Evolutionary conservation across 1,140 invertebrate species (phyloP).

Genomic region (Zaprionus vittiger): DNA sequence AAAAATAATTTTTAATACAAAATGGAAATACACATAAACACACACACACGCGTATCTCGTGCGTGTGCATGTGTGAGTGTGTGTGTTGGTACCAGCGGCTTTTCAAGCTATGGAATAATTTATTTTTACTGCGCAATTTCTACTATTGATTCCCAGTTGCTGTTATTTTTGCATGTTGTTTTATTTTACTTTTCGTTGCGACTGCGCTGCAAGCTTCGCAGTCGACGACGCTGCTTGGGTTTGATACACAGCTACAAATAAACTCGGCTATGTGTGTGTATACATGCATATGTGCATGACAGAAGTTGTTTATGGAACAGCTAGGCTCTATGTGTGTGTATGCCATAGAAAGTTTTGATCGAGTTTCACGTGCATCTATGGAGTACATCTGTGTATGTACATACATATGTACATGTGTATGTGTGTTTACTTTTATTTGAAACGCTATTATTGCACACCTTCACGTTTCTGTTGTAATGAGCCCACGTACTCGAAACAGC

Average conservation of each 20-base stretch:
- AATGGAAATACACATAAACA: conserved; percentile 22
- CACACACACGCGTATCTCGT: conserved; percentile 25
- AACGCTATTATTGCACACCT: conserved; percentile 4
- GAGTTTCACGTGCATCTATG: background rate
- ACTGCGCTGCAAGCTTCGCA: conserved; percentile 22
- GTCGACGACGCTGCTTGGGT: conserved; percentile 30
- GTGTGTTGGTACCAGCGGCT: conserved; percentile 53
- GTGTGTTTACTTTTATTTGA: background rate
- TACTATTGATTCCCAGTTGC: conserved; percentile 63
- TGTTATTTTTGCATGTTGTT: conserved; percentile 33
- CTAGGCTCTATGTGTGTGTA: conserved; percentile 1
- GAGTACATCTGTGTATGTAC: background rate
- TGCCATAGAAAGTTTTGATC: conserved; percentile 10
- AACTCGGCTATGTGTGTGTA: background rate
- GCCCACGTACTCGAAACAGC: background rate
- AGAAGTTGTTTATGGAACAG: conserved; percentile 11
- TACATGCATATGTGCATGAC: background rate
- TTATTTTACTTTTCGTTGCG: conserved; percentile 36
- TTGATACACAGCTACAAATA: conserved; percentile 38
- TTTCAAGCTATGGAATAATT: conserved; percentile 70
- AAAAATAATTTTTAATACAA: conserved; percentile 64
- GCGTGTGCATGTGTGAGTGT: conserved; percentile 22
- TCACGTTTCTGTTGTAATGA: conserved; percentile 10
- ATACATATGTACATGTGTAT: background rate
- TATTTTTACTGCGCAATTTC: conserved; percentile 77